phyloP scores from a whole-genome alignment of 2,113 vertebrate genomes.

The Mormyrus iriodes region DNA sequence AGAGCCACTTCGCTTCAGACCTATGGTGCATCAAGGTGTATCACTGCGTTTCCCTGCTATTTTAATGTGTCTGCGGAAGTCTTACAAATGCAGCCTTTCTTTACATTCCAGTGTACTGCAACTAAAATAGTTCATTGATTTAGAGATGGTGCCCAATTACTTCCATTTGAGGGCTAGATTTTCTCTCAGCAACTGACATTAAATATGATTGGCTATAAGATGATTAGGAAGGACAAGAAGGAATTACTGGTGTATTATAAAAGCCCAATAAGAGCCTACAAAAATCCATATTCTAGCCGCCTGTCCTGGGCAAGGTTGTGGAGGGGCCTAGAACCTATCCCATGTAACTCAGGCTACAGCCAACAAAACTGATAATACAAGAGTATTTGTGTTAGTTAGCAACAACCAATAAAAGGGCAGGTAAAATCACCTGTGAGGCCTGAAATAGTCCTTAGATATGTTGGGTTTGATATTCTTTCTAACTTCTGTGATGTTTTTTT shows the following conservation, averaged over 20 bases:
- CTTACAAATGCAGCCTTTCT: background rate
- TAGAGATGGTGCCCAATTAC: background rate
- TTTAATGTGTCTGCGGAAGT: background rate
- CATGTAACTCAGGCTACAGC: background rate
- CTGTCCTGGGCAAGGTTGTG: background rate
- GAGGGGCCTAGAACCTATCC: background rate
- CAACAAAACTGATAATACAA: background rate
- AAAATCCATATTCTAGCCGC: background rate
- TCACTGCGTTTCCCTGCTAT: background rate
- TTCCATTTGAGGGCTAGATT: background rate
- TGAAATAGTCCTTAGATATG: background rate
- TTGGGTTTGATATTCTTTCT: background rate
- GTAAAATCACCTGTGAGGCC: background rate
- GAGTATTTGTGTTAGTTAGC: background rate
- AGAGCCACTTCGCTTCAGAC: conserved; percentile 67
- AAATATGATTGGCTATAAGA: background rate
- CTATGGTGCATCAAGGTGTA: conserved; percentile 81
- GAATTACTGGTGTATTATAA: background rate
- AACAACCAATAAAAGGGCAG: background rate
- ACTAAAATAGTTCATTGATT: background rate
- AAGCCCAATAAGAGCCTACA: background rate
- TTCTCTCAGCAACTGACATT: background rate
- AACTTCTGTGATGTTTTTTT: background rate
- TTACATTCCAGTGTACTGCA: background rate
- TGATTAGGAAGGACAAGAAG: background rate